Base-by-base conservation (phyloP, 1,140 invertebrate genomes). In the Zaprionus inermis region DNA sequence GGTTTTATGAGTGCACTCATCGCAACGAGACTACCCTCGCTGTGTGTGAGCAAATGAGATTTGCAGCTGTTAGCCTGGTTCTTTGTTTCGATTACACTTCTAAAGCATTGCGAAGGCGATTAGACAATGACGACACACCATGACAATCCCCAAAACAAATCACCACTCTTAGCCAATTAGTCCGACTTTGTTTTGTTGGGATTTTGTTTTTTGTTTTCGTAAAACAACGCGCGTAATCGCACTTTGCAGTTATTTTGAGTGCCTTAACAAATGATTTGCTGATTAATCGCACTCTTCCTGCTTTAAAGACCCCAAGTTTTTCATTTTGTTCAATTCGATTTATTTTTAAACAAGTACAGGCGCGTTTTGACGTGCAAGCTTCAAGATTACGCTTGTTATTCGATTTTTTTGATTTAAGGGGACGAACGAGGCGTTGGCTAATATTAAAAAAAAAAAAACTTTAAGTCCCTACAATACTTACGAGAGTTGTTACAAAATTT, bases 161-260 rank as follows among this genome's bases (percentile, higher is more conserved):
- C 63, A 20, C 22, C n/a, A 18, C 56, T 12, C 41, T 65, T 32
- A 66, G 44, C 55, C 34, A 66, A 72, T 65, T 71, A 71, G 22
- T 51, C 14, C 22, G n/a, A n/a, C 18, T 16, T 22, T 44, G 38
- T 7, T 44, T 41, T 9, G n/a, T 5, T 16, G 38, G n/a, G 38
- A 16, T 41, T 41, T 41, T 16, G n/a, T 7, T 44, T 44, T 16
- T 3, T 6, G n/a, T 9, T 61, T 28, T n/a, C n/a, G n/a, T n/a
- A n/a, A n/a, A n/a, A n/a, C n/a, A n/a, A 34, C 32, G 34, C 30
- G 4, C 14, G 10, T 22, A 60, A 44, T 44, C 6, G 38, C 38
- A 16, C n/a, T 44, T 44, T 16, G 38, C 38, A 16, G n/a, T 7
- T 3, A 16, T 44, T 16, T 10, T n/a, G 38, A 41, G n/a, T 41